phyloP scores from a whole-genome alignment of 2,888 invertebrate species.

The Stenodera caucasica region DNA sequence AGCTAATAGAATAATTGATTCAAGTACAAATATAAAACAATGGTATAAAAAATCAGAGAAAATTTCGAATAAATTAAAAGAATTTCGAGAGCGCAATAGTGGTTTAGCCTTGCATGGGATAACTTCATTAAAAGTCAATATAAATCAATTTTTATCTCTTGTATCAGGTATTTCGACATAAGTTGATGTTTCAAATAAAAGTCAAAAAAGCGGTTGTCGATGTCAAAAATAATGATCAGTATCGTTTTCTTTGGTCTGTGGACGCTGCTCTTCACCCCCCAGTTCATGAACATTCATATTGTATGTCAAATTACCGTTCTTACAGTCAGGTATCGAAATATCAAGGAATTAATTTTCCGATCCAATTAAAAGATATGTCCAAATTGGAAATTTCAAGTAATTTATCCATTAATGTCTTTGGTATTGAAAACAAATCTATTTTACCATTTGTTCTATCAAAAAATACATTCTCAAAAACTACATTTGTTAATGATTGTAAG shows the following conservation, averaged over 20 bases:
- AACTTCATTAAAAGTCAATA: constrained; percentile 22
- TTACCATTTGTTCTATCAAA: constrained; percentile 4
- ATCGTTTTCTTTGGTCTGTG: constrained; percentile 40
- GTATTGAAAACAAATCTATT: neutral
- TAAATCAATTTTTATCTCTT: constrained; percentile 34
- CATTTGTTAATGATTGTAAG: neutral
- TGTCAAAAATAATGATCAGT: constrained; percentile 30
- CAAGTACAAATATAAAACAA: neutral
- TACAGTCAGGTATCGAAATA: constrained; percentile 33
- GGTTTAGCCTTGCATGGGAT: neutral
- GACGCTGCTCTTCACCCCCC: constrained; percentile 34
- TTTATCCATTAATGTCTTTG: constrained; percentile 13
- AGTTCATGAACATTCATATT: constrained; percentile 16
- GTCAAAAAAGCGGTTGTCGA: constrained; percentile 24
- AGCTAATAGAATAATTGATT: too few relatives aligned
- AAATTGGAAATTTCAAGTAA: constrained; percentile 18
- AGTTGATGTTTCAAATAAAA: constrained; percentile 33
- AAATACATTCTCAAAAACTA: constrained; percentile 12
- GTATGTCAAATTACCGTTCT: constrained; percentile 32
- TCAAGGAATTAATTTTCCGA: constrained; percentile 35
- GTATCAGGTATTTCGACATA: constrained; percentile 34
- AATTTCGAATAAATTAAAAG: neutral
- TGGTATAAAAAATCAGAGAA: neutral
- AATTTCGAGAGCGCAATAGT: neutral
- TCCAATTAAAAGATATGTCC: constrained; percentile 12